Conservation (phyloP, 2,797 vertebrate genomes). For the Clarias fuscus region DNA sequence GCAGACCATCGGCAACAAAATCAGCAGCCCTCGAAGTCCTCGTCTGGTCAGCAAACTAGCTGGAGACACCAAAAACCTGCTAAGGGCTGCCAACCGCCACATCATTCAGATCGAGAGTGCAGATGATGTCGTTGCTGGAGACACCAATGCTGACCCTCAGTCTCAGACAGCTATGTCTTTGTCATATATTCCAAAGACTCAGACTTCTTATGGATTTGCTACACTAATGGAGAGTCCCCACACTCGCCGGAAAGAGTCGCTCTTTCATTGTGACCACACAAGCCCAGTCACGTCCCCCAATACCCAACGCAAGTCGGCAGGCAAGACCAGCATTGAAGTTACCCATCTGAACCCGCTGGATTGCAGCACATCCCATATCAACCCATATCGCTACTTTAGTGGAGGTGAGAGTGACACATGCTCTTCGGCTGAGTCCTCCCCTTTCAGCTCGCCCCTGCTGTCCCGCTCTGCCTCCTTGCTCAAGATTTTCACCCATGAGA, state of each 20-base stretch:
- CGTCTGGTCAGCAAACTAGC: constrained; percentile 80
- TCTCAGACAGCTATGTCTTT: constrained; percentile 91
- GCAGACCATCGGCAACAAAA: constrained; percentile 75
- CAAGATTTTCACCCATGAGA: constrained; percentile 92
- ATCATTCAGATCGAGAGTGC: constrained; percentile 86
- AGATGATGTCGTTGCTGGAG: constrained; percentile 75
- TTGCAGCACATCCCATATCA: constrained; percentile 82
- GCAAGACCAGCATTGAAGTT: constrained; percentile 56
- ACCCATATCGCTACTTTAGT: constrained; percentile 90
- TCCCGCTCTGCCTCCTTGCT: constrained; percentile 93
- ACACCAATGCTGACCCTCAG: constrained; percentile 85
- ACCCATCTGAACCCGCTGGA: constrained; percentile 79
- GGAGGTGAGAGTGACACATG: constrained; percentile 95
- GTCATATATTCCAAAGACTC: constrained; percentile 92
- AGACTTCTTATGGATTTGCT: constrained; percentile 93
- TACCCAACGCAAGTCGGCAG: constrained; percentile 68
- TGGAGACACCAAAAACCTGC: constrained; percentile 82
- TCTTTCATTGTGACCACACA: constrained; percentile 92
- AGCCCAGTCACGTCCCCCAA: constrained; percentile 88
- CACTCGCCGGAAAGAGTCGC: constrained; percentile 91
- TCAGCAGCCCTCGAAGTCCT: constrained; percentile 85
- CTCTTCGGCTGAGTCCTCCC: constrained; percentile 94
- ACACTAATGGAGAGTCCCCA: constrained; percentile 94
- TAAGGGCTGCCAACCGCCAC: constrained; percentile 84
- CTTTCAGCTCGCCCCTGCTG: constrained; percentile 90